Evolutionary conservation across 2,888 invertebrate species (phyloP), one percentile per base, ranked within the genome.

Genomic region (Caenorhabditis doughertyi): DNA sequence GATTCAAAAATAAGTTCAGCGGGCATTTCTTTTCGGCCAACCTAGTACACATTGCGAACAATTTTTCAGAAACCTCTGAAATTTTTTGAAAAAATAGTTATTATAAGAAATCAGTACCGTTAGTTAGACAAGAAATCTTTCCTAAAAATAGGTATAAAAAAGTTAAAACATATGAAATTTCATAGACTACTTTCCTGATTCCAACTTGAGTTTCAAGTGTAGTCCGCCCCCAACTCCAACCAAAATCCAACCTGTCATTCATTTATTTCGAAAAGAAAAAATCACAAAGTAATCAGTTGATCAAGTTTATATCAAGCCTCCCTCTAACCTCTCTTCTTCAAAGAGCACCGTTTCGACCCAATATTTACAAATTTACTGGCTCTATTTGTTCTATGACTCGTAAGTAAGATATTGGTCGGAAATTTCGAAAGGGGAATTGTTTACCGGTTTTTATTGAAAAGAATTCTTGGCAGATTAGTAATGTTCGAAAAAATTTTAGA

Each of bases 331-430:
- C 44, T 60, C 39, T 18, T 25, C 42, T 49, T 42, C 39, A 58
- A 58, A 42, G 60, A 60, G 60, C 42, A 44, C 25, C 21, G n/a
- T n/a, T n/a, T 16, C 42, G 27, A 18, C 72, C 64, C 55, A 73
- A 65, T 73, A 64, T 73, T 73, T 64, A 73, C 73, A 47, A 53
- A 49, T 51, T 73, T 9, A 23, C 18, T 29, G 18, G 2, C 5
- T 21, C 23, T 73, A 32, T 73, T 73, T 73, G 73, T 56, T 73
- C 47, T 47, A 73, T 73, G 73, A 73, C 73, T 73, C 53, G 71
- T 11, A 25, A 29, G 72, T 72, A 73, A 73, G 64, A 65, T 73
- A 65, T 73, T 64, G 73, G 64, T 73, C 73, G 56, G 27, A 16
- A 39, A 16, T 29, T 25, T 29, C 4, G 21, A 44, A 62, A 58